A percentile compares a stretch with the other conserved stretches of the same genome.
Evolutionary conservation across 2,888 invertebrate genomes (phyloP).

Genomic region (Andrena chrysosceles): DNA sequence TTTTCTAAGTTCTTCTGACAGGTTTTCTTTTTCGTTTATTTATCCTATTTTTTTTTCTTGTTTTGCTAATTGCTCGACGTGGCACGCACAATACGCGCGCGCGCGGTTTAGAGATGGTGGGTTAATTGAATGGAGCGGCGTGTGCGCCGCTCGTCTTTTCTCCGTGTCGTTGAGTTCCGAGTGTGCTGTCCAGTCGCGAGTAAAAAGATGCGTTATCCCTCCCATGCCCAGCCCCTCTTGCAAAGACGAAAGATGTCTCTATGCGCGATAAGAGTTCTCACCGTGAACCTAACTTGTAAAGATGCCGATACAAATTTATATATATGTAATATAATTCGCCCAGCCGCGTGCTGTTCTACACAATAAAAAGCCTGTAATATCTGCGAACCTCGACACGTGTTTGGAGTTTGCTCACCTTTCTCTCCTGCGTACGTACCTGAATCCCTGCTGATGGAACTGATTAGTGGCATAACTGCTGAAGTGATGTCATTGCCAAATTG

Average conservation of each 20-base stretch:
- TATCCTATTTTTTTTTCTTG: slow-evolving; percentile 12
- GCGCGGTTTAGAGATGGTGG: slow-evolving; percentile 6
- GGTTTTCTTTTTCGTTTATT: slow-evolving; percentile 18
- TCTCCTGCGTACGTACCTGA: neutral
- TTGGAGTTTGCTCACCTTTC: neutral
- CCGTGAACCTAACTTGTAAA: slow-evolving; percentile 73
- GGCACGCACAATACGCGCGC: slow-evolving; percentile 33
- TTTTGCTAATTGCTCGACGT: slow-evolving; percentile 31
- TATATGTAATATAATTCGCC: slow-evolving; percentile 83
- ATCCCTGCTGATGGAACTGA: neutral
- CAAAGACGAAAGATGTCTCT: slow-evolving; percentile 47
- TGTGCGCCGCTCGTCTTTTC: neutral
- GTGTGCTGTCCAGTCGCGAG: slow-evolving; percentile 41
- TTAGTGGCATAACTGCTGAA: too few species aligned
- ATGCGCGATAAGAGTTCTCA: slow-evolving; percentile 71
- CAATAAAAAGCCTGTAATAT: slow-evolving; percentile 81
- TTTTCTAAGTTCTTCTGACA: neutral
- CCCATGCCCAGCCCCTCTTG: slow-evolving; percentile 2
- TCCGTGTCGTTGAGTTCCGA: slow-evolving; percentile 42
- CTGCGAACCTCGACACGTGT: slow-evolving; percentile 51
- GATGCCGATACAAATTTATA: slow-evolving; percentile 82
- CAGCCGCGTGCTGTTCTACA: slow-evolving; percentile 78
- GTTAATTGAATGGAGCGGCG: slow-evolving; percentile 7
- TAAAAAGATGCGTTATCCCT: slow-evolving; percentile 41
- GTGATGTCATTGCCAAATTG: too few species aligned